phyloP scores from a whole-genome alignment of 2,113 vertebrate genomes.

The Tupaia chinensis region DNA sequence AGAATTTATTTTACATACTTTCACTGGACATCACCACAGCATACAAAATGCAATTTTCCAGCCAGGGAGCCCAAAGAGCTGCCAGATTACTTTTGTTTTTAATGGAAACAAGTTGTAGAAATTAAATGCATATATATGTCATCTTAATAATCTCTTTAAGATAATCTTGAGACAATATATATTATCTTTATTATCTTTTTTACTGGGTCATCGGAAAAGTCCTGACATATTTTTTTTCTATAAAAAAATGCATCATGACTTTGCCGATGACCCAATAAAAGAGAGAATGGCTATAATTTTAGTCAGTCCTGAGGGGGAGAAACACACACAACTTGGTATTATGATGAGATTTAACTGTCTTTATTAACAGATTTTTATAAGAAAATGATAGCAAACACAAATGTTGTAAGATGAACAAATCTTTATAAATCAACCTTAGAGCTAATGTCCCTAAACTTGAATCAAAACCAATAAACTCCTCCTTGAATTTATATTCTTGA shows the following conservation, averaged over 20 bases:
- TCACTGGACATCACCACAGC: no score
- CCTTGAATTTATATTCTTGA: neutral
- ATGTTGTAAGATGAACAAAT: neutral
- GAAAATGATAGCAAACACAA: neutral
- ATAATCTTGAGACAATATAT: no score
- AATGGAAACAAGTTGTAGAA: neutral
- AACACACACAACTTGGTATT: no score
- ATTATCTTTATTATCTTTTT: no score
- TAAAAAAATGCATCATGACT: no score
- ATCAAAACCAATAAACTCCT: constrained; percentile 4
- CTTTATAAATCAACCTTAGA: neutral
- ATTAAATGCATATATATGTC: neutral
- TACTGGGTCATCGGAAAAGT: no score
- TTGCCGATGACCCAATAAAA: no score
- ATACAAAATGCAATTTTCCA: no score
- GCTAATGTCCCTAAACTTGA: neutral
- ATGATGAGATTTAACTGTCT: neutral
- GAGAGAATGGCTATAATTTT: neutral
- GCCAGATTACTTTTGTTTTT: neutral
- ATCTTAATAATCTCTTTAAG: no score
- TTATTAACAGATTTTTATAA: neutral
- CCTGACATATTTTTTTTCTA: no score
- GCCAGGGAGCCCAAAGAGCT: neutral
- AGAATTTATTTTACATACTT: neutral
- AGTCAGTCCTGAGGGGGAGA: no score